Evolutionary conservation across 2,888 invertebrate genomes (phyloP), one percentile per base, ranked within the genome.

Genomic region (Steinernema hermaphroditum): DNA sequence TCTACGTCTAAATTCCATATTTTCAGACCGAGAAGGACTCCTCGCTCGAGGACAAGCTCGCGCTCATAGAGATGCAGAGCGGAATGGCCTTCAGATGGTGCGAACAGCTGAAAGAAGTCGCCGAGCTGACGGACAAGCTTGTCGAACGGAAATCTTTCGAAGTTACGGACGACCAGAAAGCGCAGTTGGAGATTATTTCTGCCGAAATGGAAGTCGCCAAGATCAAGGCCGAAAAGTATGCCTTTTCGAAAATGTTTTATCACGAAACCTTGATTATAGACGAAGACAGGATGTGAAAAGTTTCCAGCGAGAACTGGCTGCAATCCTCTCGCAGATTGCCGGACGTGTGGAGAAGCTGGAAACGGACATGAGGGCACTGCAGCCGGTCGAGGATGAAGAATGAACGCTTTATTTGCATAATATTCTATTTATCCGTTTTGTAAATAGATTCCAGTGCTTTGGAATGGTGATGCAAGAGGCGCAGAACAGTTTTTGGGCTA

Each of bases 51-150:
- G 19, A 6, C 16, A 49, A 49, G 49, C 49, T 49, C 49, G 49
- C 49, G 12, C 9, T 49, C 14, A 49, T 49, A 6, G 49, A 49
- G 49, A 49, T 49, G 49, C 49, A 49, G 19, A 19, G 19, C 16
- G 19, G 19, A 8, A n/a, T 49, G 49, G 19, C 19, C 12, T 6
- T 19, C 14, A 49, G 19, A 19, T 19, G 49, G 19, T 49, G 49
- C 49, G 49, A 49, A 6, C 49, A 49, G 9, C 49, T 49, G 49
- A 49, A 49, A 19, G 49, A 49, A 19, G 49, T 49, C 49, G 49
- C 49, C 6, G 49, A 6, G 12, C 14, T 49, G 49, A 8, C 9
- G 6, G 49, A 49, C 19, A 12, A 19, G 9, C 14, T 49, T 8
- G 12, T 49, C 6, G 49, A 49, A 12, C 49, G 49, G 6, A 49